Evolutionary conservation across 2,888 invertebrate species (phyloP).

Genomic region (Apomyelois bistriatella): DNA sequence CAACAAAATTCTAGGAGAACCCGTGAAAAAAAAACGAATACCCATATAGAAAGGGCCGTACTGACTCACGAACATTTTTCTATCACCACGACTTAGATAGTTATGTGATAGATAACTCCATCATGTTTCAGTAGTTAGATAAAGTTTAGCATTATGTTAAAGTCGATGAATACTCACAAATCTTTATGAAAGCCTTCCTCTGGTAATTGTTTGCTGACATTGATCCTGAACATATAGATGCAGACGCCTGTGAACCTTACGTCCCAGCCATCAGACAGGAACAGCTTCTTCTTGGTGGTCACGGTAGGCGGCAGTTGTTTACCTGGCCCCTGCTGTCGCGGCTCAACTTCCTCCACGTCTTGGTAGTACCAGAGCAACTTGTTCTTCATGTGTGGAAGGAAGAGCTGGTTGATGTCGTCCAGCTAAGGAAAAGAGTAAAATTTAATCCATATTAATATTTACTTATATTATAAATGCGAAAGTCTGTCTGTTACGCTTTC

Average conservation of each 20-base stretch:
- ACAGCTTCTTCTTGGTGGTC: conserved; percentile 86
- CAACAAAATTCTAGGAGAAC: no score
- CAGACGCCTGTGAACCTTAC: conserved; percentile 89
- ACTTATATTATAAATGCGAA: no score
- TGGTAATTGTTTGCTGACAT: conserved; percentile 90
- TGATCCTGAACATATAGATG: conserved; percentile 92
- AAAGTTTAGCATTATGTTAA: no score
- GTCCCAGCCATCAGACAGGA: conserved; percentile 92
- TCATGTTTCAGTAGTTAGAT: no score
- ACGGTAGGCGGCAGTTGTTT: conserved; percentile 65
- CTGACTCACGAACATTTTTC: no score
- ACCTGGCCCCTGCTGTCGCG: conserved; percentile 65
- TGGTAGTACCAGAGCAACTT: conserved; percentile 94
- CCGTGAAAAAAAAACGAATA: no score
- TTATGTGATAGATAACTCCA: no score
- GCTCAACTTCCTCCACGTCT: conserved; percentile 87
- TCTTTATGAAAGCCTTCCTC: conserved; percentile 96
- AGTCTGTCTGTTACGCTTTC: no score
- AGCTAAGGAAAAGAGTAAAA: conserved; percentile 80
- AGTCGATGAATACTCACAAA: conserved; percentile 81
- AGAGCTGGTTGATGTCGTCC: conserved; percentile 93
- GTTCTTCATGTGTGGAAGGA: conserved; percentile 90
- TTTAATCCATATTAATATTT: no score
- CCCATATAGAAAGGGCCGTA: no score
- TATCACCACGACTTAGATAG: no score